phyloP scores from a whole-genome alignment of 2,888 invertebrate species.

The Esperia sulphurella region DNA sequence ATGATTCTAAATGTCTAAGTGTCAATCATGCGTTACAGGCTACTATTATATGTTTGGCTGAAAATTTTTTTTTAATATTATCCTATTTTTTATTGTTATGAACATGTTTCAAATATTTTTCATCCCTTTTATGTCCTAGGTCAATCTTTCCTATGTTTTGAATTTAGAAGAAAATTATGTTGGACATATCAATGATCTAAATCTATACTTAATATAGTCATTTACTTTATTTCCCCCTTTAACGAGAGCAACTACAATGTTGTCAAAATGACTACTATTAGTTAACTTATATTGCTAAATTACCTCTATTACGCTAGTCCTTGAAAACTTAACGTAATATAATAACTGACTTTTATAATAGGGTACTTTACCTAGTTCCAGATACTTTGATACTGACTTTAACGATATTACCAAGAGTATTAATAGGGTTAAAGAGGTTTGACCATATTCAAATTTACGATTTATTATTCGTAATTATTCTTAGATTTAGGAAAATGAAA shows the following conservation, averaged over 20 bases:
- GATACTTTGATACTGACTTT: not conserved
- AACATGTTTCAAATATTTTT: no score
- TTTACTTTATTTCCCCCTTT: not conserved
- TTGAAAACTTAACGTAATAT: not conserved
- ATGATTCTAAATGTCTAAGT: not conserved
- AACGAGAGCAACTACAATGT: not conserved
- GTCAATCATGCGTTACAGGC: not conserved
- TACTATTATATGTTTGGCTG: no score
- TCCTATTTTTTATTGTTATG: no score
- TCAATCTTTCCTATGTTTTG: no score
- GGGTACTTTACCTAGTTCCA: not conserved
- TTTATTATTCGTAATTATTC: no score
- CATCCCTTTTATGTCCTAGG: no score
- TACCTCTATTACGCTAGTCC: not conserved
- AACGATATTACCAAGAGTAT: not conserved
- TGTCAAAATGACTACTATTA: constrained; percentile 7
- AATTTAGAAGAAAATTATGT: no score
- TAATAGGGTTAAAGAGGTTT: no score
- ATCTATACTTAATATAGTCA: not conserved
- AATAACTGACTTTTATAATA: not conserved
- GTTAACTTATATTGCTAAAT: constrained; percentile 1
- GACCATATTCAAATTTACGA: no score
- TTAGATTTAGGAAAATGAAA: no score
- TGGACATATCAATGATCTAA: no score
- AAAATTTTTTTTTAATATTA: no score